A percentile compares a stretch with the other conserved stretches of the same genome.
phyloP scores from a whole-genome alignment of 30 jellyfish, hydroid and myxozoan species.

The Morbakka virulenta region DNA sequence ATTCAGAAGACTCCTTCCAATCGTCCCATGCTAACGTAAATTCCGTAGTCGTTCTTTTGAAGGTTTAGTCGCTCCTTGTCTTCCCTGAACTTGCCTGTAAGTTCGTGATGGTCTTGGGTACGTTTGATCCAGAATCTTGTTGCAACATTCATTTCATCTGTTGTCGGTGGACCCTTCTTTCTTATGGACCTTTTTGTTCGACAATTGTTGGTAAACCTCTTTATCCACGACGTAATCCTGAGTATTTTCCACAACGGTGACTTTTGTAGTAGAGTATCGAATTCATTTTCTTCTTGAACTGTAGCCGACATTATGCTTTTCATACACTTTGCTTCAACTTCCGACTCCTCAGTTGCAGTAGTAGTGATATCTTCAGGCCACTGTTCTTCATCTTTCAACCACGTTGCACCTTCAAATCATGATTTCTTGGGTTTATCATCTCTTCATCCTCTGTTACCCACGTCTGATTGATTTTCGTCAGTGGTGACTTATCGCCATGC shows the following conservation, averaged over 20 bases:
- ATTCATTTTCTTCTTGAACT: background rate
- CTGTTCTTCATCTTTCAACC: conserved; percentile 28
- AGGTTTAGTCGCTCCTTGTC: conserved; percentile 27
- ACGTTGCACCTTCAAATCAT: conserved; percentile 53
- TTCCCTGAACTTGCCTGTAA: conserved; percentile 14
- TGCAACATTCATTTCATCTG: conserved; percentile 22
- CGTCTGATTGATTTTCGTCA: background rate
- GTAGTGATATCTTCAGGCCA: conserved; percentile 52
- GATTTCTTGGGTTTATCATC: background rate
- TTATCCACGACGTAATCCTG: conserved; percentile 43
- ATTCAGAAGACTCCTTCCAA: conserved; percentile 41
- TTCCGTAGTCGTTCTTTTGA: conserved; percentile 12
- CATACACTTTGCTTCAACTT: conserved; percentile 39
- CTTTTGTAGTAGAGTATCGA: conserved; percentile 2
- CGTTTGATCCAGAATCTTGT: conserved; percentile 12
- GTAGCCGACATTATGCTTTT: conserved; percentile 22
- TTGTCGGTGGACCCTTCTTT: conserved; percentile 37
- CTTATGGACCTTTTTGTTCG: background rate
- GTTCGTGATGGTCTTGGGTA: conserved; percentile 1
- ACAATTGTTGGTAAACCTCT: conserved; percentile 37
- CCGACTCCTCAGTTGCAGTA: conserved; percentile 23
- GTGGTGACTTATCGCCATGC: background rate
- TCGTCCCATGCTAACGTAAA: conserved; percentile 35
- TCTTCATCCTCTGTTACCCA: conserved; percentile 60
- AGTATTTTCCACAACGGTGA: conserved; percentile 6